Percentiles rank a stretch among this genome's conserved stretches.
These are phyloP conservation scores for Drosophila fuyamai DNA, from an alignment of 1,140 invertebrate species.

Conservation along the genomic window DNA sequence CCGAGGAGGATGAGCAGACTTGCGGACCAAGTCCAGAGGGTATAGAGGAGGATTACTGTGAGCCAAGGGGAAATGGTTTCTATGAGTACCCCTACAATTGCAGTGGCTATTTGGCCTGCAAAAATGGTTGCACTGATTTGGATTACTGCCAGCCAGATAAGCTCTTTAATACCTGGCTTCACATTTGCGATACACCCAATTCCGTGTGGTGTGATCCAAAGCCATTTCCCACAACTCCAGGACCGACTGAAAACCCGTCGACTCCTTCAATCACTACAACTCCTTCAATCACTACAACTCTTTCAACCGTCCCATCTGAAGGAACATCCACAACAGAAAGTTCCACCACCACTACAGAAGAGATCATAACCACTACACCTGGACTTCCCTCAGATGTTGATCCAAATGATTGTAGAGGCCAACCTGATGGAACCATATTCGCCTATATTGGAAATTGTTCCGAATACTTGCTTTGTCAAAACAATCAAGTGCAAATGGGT, in stretches of 20 bases:
- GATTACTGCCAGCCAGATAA: conserved; percentile 62
- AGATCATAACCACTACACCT: conserved; percentile 31
- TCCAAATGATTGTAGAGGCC: conserved; percentile 33
- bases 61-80: conserved; percentile 53
- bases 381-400: conserved; percentile 56
- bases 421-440: conserved; percentile 23
- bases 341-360: conserved; percentile 6
- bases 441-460: conserved; percentile 69
- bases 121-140: conserved; percentile 58
- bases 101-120: conserved; percentile 54
- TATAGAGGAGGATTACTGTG: conserved; percentile 46
- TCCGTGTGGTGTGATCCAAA: conserved; percentile 45
- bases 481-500: conserved; percentile 41
- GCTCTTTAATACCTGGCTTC: conserved; percentile 47
- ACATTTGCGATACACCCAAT: conserved; percentile 68
- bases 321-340: conserved; percentile 12
- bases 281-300: conserved; percentile 8
- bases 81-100: conserved; percentile 64
- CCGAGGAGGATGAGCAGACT: conserved; percentile 19
- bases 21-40: conserved; percentile 42
- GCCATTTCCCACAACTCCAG: conserved; percentile 46
- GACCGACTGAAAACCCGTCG: conserved; percentile 5
- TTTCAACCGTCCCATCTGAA: conserved; percentile 4
- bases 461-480: conserved; percentile 50
- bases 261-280: conserved; percentile 7